phyloP scores from a whole-genome alignment of 2,113 vertebrate species.

The Cinclus mexicanus region DNA sequence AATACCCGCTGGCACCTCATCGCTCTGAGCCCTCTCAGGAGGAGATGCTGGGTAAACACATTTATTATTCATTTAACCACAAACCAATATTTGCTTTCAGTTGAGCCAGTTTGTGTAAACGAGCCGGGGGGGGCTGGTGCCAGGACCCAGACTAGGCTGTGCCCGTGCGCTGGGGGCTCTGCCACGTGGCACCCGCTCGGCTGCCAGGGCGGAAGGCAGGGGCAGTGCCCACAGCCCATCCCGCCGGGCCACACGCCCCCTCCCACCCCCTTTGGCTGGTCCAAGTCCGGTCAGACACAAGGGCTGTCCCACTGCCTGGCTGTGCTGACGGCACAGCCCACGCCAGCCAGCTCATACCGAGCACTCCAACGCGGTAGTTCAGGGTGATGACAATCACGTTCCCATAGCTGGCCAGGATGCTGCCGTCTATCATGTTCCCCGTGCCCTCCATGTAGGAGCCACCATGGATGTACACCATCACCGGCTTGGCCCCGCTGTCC shows the following conservation, averaged over 20 bases:
- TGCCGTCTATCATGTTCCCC: slow-evolving; percentile 99
- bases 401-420: slow-evolving; percentile 97
- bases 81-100: slow-evolving; percentile 66
- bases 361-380: slow-evolving; percentile 97
- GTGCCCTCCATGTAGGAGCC: slow-evolving; percentile 99
- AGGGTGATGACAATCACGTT: slow-evolving; percentile 99
- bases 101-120: slow-evolving; percentile 18
- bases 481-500: slow-evolving; percentile 97
- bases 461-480: slow-evolving; percentile 99
- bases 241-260: fast-evolving
- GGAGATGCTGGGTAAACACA: slow-evolving; percentile 40
- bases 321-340: not conserved
- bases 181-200: not conserved
- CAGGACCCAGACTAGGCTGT: not conserved
- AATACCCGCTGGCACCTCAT: not conserved
- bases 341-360: slow-evolving; percentile 79
- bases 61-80: slow-evolving; percentile 60
- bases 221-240: not conserved
- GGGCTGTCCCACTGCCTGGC: not conserved
- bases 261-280: fast-evolving
- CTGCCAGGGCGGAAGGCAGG: not conserved
- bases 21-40: not conserved
- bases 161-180: not conserved
- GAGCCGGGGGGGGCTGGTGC: not conserved
- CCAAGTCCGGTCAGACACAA: not conserved